phyloP scores from a whole-genome alignment of 2,797 vertebrate genomes.

The Sphaeramia orbicularis region DNA sequence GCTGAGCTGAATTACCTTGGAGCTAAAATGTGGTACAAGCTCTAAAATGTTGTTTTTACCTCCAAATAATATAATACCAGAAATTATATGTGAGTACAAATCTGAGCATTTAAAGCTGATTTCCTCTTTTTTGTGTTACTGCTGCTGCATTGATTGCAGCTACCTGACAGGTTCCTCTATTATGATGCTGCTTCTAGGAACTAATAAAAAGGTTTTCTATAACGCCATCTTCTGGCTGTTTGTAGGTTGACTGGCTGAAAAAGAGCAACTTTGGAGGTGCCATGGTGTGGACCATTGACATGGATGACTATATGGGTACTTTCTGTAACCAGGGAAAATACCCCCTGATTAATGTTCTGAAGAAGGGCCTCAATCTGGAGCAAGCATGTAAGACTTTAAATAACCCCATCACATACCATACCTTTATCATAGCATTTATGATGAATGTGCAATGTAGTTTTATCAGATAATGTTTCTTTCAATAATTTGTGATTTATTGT shows the following conservation, averaged over 20 bases:
- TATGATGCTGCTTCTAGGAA: conserved; percentile 5
- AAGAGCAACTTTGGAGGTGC: conserved; percentile 79
- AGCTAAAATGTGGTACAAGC: conserved; percentile 19
- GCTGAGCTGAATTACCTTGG: conserved; percentile 18
- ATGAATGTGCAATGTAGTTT: conserved; percentile 4
- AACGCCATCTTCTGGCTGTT: conserved; percentile 18
- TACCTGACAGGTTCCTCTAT: background rate
- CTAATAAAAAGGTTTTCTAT: background rate
- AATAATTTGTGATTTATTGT: conserved; percentile 12
- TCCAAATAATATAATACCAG: conserved; percentile 3
- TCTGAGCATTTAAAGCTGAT: background rate
- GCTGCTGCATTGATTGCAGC: conserved; percentile 12
- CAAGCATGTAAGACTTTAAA: conserved; percentile 49
- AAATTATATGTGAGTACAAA: background rate
- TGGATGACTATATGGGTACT: conserved; percentile 82
- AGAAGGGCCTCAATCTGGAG: conserved; percentile 72
- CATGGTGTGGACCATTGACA: conserved; percentile 83
- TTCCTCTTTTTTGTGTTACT: conserved; percentile 1
- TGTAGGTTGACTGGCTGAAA: conserved; percentile 79
- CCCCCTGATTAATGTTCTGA: conserved; percentile 73
- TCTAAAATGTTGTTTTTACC: conserved; percentile 6
- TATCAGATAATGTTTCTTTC: background rate
- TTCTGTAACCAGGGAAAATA: conserved; percentile 84
- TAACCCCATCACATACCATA: background rate
- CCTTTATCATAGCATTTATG: background rate